Evolutionary conservation across 2,888 invertebrate species (phyloP), one percentile per base, ranked within the genome.

Genomic region (Noctua fimbriata): DNA sequence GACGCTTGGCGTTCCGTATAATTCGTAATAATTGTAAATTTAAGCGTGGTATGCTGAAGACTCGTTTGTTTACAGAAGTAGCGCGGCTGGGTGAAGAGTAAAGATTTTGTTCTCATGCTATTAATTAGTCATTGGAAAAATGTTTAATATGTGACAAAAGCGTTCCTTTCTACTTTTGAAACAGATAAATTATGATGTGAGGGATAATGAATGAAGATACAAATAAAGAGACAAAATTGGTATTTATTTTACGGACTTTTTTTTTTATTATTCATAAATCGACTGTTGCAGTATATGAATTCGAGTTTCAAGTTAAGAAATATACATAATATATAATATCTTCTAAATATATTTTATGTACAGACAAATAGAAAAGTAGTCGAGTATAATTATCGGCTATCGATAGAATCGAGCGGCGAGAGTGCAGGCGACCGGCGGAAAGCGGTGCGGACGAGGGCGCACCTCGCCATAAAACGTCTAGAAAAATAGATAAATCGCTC

Each of bases 401-500:
- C 96, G 96, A 96, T 95, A 96, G 96, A 95, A 91, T 94, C 95
- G 96, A 96, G 95, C 95, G 95, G 95, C 96, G 96, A 95, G 95
- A 95, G 95, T 96, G 96, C 96, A 95, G 96, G 95, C 96, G 95
- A 94, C 96, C 96, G 96, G 95, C 94, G 95, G 92, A 92, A 96
- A 96, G 96, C 96, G 95, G 96, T 96, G 96, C 95, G 95, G 95
- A 95, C 96, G 95, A 96, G 96, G 95, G 92, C 95, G 95, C 96
- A 95, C 95, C 96, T 95, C 96, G 96, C 96, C 96, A 93, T 96
- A 96, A 97, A 96, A 96, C 94, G 94, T 96, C 93, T 97, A 97
- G 97, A 97, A 97, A 97, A 97, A 97, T 97, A 97, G 97, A 97
- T 97, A 97, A 97, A 97, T 97, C 96, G 96, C 93, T 96, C 96